These are phyloP conservation scores for Apostichopus californicus DNA, from an alignment of 35 echinoderm and acorn worm species.

Conservation along the genomic window DNA sequence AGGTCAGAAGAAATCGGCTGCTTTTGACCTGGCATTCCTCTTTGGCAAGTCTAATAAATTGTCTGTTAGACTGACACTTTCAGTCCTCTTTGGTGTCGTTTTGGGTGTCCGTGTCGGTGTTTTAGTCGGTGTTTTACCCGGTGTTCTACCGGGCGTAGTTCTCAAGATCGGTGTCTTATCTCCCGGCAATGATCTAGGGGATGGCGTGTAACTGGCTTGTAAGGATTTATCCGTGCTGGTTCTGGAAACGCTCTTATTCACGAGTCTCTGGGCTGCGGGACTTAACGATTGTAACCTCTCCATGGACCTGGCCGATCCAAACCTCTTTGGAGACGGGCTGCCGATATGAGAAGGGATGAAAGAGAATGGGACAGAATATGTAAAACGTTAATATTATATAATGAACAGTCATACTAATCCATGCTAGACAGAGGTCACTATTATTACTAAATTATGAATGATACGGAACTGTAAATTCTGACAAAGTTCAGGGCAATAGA, in stretches of 20 bases:
- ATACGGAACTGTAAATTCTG: too few relatives aligned
- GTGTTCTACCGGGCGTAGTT: slow-evolving; percentile 61
- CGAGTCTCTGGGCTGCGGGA: slow-evolving; percentile 89
- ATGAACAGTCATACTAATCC: neutral
- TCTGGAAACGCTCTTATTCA: slow-evolving; percentile 71
- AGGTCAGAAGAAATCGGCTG: slow-evolving; percentile 88
- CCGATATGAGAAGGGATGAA: neutral
- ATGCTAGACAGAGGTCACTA: neutral
- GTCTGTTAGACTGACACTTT: slow-evolving; percentile 73
- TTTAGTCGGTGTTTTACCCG: slow-evolving; percentile 43
- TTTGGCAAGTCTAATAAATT: slow-evolving; percentile 87
- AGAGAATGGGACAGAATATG: neutral
- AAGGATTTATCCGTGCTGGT: slow-evolving; percentile 76
- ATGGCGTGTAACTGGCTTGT: slow-evolving; percentile 91
- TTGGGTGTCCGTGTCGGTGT: slow-evolving; percentile 49
- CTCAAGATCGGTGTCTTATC: slow-evolving; percentile 86
- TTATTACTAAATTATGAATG: neutral
- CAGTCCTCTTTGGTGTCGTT: slow-evolving; percentile 56
- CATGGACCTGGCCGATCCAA: slow-evolving; percentile 64
- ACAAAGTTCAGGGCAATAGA: too few relatives aligned
- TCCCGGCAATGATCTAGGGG: slow-evolving; percentile 54
- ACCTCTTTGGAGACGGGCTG: slow-evolving; percentile 84
- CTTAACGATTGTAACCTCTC: slow-evolving; percentile 84
- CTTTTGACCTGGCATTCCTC: slow-evolving; percentile 64
- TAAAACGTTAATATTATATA: too few relatives aligned